A percentile compares a stretch with the other conserved stretches of the same genome.
These are phyloP conservation scores for Lasioglossum leucozonium DNA, from an alignment of 2,888 invertebrate genomes.

Conservation along the genomic window DNA sequence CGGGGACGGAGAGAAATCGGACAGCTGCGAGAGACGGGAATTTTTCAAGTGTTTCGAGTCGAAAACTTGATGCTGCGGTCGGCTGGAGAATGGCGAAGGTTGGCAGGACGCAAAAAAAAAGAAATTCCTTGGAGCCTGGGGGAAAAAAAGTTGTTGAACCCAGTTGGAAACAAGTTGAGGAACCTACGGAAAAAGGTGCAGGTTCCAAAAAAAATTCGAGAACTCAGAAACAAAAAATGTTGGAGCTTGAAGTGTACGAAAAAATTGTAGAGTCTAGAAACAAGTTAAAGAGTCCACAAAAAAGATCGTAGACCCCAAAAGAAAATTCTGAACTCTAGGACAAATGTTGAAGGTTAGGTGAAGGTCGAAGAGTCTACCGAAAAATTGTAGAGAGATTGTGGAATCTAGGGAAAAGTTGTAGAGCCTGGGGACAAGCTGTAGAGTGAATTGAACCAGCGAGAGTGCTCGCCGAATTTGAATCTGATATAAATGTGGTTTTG, in stretches of 20 bases:
- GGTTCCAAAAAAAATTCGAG: background rate
- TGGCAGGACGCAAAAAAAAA: background rate
- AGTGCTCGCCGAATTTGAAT: background rate
- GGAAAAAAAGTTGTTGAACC: background rate
- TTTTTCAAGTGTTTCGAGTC: background rate
- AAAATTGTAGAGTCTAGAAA: background rate
- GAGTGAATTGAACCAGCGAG: background rate
- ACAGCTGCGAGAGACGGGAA: background rate
- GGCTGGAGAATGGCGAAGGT: background rate
- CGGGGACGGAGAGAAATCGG: background rate
- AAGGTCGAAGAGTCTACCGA: too few relatives aligned
- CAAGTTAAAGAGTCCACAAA: too few relatives aligned
- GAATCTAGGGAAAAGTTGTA: background rate
- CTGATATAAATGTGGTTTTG: background rate
- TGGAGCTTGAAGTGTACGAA: background rate
- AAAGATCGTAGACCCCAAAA: background rate
- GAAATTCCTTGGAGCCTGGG: background rate
- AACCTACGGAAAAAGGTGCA: background rate
- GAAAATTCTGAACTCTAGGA: background rate
- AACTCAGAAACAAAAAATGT: background rate
- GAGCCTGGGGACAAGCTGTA: too few relatives aligned
- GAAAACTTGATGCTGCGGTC: background rate
- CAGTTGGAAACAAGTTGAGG: background rate
- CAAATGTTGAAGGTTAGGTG: too few relatives aligned
- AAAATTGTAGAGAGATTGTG: too few relatives aligned